phyloP scores from a whole-genome alignment of 2,113 vertebrate genomes.

The Gymnarchus niloticus region DNA sequence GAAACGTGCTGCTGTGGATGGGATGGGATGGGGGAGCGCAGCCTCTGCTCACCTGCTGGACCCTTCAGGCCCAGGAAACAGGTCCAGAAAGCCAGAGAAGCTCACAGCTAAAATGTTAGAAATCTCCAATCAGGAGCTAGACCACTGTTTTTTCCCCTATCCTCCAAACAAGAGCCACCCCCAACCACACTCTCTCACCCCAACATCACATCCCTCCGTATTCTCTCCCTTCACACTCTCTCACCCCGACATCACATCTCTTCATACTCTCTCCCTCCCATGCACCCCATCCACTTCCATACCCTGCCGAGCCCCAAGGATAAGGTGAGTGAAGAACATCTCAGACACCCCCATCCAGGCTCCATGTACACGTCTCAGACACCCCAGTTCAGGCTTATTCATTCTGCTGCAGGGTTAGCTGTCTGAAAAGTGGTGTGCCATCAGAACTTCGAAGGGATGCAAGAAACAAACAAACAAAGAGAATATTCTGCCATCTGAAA shows the following conservation, averaged over 20 bases:
- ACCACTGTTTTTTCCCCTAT: constrained; percentile 40
- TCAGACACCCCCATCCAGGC: constrained; percentile 54
- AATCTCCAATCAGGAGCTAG: constrained; percentile 86
- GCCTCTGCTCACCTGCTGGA: constrained; percentile 79
- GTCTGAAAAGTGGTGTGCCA: constrained; percentile 62
- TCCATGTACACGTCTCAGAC: constrained; percentile 52
- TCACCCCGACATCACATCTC: background rate
- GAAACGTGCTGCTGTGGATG: no score
- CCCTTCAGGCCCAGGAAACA: no score
- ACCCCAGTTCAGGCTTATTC: constrained; percentile 59
- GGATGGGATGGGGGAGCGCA: constrained; percentile 78
- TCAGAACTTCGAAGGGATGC: constrained; percentile 65
- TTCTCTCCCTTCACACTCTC: constrained; percentile 38
- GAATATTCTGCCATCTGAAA: constrained; percentile 57
- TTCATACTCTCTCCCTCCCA: background rate
- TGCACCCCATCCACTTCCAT: constrained; percentile 46
- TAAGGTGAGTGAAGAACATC: constrained; percentile 60
- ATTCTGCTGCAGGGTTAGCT: constrained; percentile 66
- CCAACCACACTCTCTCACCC: constrained; percentile 38
- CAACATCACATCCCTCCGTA: constrained; percentile 10
- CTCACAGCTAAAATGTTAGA: constrained; percentile 75
- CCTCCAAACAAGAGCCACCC: constrained; percentile 50
- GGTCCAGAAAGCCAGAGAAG: constrained; percentile 32
- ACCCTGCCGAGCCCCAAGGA: constrained; percentile 66
- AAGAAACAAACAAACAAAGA: constrained; percentile 33